These are phyloP conservation scores for Eurosta solidaginis DNA, from an alignment of 1,140 invertebrate genomes.

Conservation along the genomic window DNA sequence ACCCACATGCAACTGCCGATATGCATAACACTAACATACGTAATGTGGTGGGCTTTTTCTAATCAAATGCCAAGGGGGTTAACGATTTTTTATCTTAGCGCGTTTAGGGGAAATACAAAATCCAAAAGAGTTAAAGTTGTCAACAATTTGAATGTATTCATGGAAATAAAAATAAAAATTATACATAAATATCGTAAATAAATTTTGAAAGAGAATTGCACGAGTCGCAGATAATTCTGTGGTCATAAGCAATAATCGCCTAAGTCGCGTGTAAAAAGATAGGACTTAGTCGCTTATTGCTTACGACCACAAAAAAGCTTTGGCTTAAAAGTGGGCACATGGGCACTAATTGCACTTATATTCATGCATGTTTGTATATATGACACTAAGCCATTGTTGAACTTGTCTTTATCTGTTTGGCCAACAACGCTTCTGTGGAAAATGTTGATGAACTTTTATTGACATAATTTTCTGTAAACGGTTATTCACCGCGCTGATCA, in stretches of 20 bases:
- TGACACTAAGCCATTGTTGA: not conserved
- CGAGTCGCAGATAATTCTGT: too few species aligned
- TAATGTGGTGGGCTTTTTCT: not conserved
- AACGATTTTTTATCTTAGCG: not conserved
- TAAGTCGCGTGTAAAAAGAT: too few species aligned
- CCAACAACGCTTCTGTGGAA: not conserved
- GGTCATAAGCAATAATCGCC: too few species aligned
- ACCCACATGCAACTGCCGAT: not conserved
- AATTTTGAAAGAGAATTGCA: not conserved
- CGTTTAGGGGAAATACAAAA: conserved; percentile 2
- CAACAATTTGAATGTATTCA: not conserved
- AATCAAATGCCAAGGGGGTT: not conserved
- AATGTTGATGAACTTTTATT: not conserved
- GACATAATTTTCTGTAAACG: not conserved
- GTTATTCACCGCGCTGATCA: not conserved
- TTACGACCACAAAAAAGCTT: too few species aligned
- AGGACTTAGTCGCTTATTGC: too few species aligned
- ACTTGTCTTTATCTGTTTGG: too few species aligned
- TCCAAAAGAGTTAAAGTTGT: not conserved
- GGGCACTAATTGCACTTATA: not conserved
- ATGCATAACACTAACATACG: too few species aligned
- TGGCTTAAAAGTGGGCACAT: not conserved
- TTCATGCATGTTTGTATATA: not conserved
- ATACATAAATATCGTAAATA: not conserved
- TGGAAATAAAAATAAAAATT: not conserved